These are phyloP conservation scores for Trissonchulus latispiculum DNA, from an alignment of 2,888 invertebrate genomes.

Conservation along the genomic window DNA sequence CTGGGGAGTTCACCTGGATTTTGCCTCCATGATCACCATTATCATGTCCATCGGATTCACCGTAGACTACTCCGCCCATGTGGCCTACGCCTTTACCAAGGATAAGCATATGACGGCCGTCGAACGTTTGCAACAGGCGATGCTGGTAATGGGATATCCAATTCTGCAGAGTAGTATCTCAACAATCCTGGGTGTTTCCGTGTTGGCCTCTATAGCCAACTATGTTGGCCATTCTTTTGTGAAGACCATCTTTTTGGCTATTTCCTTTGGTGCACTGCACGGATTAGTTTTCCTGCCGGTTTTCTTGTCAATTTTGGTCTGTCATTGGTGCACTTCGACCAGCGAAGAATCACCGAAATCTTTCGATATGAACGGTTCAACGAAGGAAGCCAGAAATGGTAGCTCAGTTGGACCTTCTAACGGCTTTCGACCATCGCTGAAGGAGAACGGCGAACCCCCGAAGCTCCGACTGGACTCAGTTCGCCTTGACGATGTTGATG, in stretches of 20 bases:
- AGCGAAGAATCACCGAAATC: no score
- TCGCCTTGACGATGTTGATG: no score
- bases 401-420: no score
- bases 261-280: neutral
- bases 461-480: no score
- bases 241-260: neutral
- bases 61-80: slow-evolving; percentile 9
- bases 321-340: neutral
- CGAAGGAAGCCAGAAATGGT: no score
- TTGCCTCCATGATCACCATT: slow-evolving; percentile 9
- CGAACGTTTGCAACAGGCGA: slow-evolving; percentile 1
- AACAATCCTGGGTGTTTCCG: neutral
- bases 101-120: neutral
- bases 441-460: no score
- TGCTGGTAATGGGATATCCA: slow-evolving; percentile 2
- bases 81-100: slow-evolving; percentile 1
- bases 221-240: slow-evolving; percentile 6
- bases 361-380: no score
- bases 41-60: neutral
- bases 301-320: neutral
- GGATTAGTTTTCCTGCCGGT: neutral
- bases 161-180: neutral
- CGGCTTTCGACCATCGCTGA: no score
- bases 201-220: neutral
- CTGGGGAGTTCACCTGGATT: slow-evolving; percentile 10